Base-by-base conservation (phyloP, 2,888 invertebrate genomes). In the Cyrtodaria siliqua region DNA sequence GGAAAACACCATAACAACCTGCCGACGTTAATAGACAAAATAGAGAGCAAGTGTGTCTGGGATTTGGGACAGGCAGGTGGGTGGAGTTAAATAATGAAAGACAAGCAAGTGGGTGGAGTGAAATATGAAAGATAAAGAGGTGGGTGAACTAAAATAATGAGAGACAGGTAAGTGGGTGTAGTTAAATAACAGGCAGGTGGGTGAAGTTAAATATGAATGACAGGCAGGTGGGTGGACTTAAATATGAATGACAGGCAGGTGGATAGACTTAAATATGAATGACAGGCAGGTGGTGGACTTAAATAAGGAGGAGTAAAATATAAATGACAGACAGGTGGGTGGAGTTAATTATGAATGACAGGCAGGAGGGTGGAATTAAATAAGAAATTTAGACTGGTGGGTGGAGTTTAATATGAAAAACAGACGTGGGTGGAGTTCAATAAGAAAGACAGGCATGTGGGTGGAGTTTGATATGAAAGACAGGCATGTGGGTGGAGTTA, bases 31-130 rank as follows among this genome's bases (percentile, higher is more conserved):
- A 81, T 92, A 4, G 59, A 73, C 27, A 86, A 83, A 49, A 89
- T 93, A 18, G 81, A 85, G 53, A 74, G 79, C 62, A 89, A 87
- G 71, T 87, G 87, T 56, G 83, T 83, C 40, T 40, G 44, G 9
- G 85, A 89, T 79, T 52, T 83, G 8, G 79, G 83, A 38, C 49
- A 74, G 20, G 92, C 92, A 64, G 90, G 92, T 91, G 69, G 59
- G 83, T n/a, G n/a, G n/a, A n/a, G n/a, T n/a, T n/a, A n/a, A n/a
- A n/a, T n/a, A n/a, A n/a, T n/a, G n/a, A n/a, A n/a, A n/a, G n/a
- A n/a, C n/a, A n/a, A n/a, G n/a, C n/a, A n/a, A n/a, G n/a, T n/a
- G n/a, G n/a, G n/a, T n/a, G n/a, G n/a, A n/a, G n/a, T n/a, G n/a
- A n/a, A n/a, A n/a, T n/a, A n/a, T n/a, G n/a, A n/a, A n/a, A n/a